Evolutionary conservation across 2,113 vertebrate species (phyloP).

Genomic region (Rhinolophus sinicus): DNA sequence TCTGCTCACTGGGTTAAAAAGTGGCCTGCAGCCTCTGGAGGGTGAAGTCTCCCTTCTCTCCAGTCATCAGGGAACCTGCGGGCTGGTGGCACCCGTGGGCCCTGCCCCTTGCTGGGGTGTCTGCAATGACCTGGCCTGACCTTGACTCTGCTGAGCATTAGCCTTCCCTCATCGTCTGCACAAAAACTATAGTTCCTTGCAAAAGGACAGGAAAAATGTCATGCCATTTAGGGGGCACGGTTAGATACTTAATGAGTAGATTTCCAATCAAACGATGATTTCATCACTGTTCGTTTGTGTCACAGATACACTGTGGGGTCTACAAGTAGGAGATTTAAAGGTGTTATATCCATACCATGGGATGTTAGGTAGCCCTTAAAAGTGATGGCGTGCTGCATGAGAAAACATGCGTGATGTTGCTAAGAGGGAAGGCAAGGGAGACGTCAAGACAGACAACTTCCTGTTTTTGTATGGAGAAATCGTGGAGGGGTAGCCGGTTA

Average conservation of each 20-base stretch:
- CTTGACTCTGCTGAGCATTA: not conserved
- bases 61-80: not conserved
- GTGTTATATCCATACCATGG: not conserved
- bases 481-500: too few species aligned
- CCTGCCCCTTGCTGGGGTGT: too few species aligned
- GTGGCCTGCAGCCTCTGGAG: too few species aligned
- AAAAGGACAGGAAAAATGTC: not conserved
- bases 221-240: too few species aligned
- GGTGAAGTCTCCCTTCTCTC: too few species aligned
- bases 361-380: not conserved
- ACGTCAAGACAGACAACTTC: too few species aligned
- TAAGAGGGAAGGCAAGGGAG: not conserved
- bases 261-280: not conserved
- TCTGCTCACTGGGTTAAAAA: too few species aligned
- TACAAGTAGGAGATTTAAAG: not conserved
- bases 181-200: too few species aligned
- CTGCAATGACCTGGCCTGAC: not conserved
- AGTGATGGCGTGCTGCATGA: not conserved
- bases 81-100: not conserved
- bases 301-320: not conserved
- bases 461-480: not conserved
- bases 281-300: not conserved
- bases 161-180: not conserved
- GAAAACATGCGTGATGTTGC: not conserved
- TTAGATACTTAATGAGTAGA: not conserved